phyloP scores from a whole-genome alignment of 2,888 invertebrate species.

The Ichneumoninae sp. region DNA sequence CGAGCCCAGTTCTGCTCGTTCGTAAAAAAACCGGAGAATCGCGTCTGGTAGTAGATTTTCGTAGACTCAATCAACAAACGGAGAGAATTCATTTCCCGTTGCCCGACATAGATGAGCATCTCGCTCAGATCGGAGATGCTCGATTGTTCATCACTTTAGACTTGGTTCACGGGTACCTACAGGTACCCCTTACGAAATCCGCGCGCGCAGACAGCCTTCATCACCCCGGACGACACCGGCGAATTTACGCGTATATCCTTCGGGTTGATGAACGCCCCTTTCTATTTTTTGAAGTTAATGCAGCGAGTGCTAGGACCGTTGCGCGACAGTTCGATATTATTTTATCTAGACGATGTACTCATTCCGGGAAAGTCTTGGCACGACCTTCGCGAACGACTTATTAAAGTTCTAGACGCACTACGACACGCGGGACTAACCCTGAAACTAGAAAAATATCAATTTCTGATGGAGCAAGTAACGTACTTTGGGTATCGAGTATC shows the following conservation, averaged over 20 bases:
- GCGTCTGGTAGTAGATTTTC: conserved; percentile 56
- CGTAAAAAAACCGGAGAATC: conserved; percentile 42
- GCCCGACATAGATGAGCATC: conserved; percentile 58
- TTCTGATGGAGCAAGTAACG: conserved; percentile 46
- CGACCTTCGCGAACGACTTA: conserved; percentile 60
- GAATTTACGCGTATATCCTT: conserved; percentile 80
- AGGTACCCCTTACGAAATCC: conserved; percentile 75
- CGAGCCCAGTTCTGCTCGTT: conserved; percentile 52
- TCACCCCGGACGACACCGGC: conserved; percentile 79
- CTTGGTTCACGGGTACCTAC: conserved; percentile 75
- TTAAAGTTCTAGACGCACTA: conserved; percentile 37
- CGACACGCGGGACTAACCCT: conserved; percentile 51
- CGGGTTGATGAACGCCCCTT: conserved; percentile 80
- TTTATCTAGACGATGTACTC: conserved; percentile 71
- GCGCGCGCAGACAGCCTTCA: conserved; percentile 78
- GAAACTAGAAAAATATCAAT: conserved; percentile 64
- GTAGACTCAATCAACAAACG: conserved; percentile 49
- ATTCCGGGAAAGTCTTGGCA: conserved; percentile 64
- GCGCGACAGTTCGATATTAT: conserved; percentile 44
- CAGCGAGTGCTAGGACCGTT: conserved; percentile 69
- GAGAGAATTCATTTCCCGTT: conserved; percentile 64
- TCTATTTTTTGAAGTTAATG: conserved; percentile 79
- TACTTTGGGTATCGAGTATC: conserved; percentile 66
- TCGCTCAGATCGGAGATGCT: neutral
- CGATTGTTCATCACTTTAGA: conserved; percentile 70